Conservation (phyloP, 1,140 invertebrate genomes). For the Drosophila melanica region DNA sequence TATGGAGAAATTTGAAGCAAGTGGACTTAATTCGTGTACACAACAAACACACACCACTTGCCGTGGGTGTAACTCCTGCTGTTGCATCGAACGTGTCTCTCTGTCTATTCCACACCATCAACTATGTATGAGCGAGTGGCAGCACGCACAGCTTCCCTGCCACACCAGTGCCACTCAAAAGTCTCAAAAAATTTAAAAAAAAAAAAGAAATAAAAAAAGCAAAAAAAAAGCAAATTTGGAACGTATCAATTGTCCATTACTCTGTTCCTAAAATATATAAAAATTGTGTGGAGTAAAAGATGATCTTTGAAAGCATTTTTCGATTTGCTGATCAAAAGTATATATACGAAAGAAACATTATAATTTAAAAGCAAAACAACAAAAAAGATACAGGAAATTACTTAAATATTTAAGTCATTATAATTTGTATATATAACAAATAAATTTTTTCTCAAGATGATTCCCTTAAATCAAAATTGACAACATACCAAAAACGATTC, state of each 20-base stretch:
- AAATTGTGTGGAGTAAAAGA: too few relatives aligned
- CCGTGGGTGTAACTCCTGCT: neutral
- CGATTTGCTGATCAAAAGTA: too few relatives aligned
- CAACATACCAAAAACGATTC: too few relatives aligned
- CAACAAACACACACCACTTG: slow-evolving; percentile 32
- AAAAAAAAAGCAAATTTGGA: too few relatives aligned
- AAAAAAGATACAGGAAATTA: too few relatives aligned
- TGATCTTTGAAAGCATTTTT: too few relatives aligned
- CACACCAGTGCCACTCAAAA: slow-evolving; percentile 19
- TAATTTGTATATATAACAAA: too few relatives aligned
- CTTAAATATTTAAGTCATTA: too few relatives aligned
- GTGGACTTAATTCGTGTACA: slow-evolving; percentile 75
- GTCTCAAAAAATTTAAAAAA: neutral
- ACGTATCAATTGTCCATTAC: slow-evolving; percentile 13
- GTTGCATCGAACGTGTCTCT: neutral
- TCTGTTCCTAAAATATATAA: neutral
- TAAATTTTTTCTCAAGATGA: too few relatives aligned
- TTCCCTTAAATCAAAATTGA: too few relatives aligned
- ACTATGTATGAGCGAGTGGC: slow-evolving; percentile 40
- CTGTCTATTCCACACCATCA: slow-evolving; percentile 23
- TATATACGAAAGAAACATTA: too few relatives aligned
- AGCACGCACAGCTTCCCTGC: slow-evolving; percentile 21
- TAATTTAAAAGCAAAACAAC: too few relatives aligned
- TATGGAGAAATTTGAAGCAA: slow-evolving; percentile 69
- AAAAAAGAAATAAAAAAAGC: slow-evolving; percentile 4